Evolutionary conservation across 2,888 invertebrate species (phyloP).

Genomic region (Acrobasis consociella): DNA sequence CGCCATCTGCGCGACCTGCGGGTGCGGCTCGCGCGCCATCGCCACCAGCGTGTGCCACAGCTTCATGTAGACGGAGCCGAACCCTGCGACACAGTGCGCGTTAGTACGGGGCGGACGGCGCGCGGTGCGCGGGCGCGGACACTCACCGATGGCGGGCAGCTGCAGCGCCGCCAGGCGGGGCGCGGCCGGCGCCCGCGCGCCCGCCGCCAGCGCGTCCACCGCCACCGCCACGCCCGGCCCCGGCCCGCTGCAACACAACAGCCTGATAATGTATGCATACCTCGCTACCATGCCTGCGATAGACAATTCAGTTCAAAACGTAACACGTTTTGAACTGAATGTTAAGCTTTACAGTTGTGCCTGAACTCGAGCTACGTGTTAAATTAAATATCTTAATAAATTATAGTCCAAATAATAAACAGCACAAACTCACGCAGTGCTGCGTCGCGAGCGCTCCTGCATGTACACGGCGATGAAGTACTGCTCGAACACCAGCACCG

Average conservation of each 20-base stretch:
- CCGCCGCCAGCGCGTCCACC: constrained; percentile 58
- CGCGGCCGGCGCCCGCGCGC: constrained; percentile 35
- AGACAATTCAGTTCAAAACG: no score
- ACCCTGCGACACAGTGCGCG: constrained; percentile 51
- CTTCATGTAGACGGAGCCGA: constrained; percentile 92
- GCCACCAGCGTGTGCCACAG: constrained; percentile 92
- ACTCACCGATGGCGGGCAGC: constrained; percentile 62
- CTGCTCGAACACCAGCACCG: constrained; percentile 93
- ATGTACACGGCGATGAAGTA: constrained; percentile 91
- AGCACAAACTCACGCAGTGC: constrained; percentile 47
- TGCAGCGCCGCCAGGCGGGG: constrained; percentile 42
- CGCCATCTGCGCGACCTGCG: constrained; percentile 90
- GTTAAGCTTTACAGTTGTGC: no score
- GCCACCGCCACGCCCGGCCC: constrained; percentile 50
- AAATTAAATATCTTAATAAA: no score
- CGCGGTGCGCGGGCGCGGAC: background rate
- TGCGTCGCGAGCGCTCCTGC: constrained; percentile 76
- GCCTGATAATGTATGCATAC: no score
- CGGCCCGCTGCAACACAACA: constrained; percentile 50
- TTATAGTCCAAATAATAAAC: no score
- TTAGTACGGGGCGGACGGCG: no score
- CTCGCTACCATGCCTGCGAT: no score
- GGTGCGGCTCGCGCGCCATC: constrained; percentile 94
- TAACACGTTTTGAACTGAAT: no score
- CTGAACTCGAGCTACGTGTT: no score